These are phyloP conservation scores for Cataglyphis hispanica DNA, from an alignment of 1,140 invertebrate genomes.

Conservation along the genomic window DNA sequence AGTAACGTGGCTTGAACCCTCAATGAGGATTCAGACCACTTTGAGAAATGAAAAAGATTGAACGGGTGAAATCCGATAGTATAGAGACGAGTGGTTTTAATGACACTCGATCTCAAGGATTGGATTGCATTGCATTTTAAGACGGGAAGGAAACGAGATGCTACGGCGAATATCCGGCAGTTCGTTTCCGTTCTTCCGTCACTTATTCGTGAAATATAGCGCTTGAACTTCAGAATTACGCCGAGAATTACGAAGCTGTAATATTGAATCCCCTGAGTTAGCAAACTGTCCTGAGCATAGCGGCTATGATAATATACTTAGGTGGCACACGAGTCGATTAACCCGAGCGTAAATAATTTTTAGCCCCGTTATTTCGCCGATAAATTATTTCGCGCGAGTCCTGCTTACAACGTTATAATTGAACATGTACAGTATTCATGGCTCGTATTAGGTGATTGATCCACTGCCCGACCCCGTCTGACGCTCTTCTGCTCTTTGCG, in stretches of 20 bases:
- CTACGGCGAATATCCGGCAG: conserved; percentile 64
- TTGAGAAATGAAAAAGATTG: conserved; percentile 21
- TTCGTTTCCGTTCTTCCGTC: conserved; percentile 57
- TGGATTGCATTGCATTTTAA: conserved; percentile 64
- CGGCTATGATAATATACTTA: conserved; percentile 25
- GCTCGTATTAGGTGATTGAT: conserved; percentile 43
- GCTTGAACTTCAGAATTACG: background rate
- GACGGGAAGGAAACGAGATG: conserved; percentile 37
- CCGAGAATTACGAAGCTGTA: conserved; percentile 36
- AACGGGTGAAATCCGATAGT: background rate
- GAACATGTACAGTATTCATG: background rate
- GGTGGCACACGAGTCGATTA: conserved; percentile 18
- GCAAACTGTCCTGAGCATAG: conserved; percentile 23
- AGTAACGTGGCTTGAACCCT: conserved; percentile 43
- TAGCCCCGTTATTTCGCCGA: background rate
- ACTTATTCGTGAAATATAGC: conserved; percentile 62
- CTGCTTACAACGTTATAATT: conserved; percentile 20
- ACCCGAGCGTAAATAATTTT: conserved; percentile 23
- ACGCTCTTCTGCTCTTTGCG: conserved; percentile 39
- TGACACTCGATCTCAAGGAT: conserved; percentile 65
- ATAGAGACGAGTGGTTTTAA: conserved; percentile 60
- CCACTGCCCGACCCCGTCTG: background rate
- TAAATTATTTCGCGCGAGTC: background rate
- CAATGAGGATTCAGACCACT: background rate
- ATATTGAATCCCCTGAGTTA: conserved; percentile 58